Evolutionary conservation across 2,888 invertebrate species (phyloP), one percentile per base, ranked within the genome.

Genomic region (Ectemnius cavifrons): DNA sequence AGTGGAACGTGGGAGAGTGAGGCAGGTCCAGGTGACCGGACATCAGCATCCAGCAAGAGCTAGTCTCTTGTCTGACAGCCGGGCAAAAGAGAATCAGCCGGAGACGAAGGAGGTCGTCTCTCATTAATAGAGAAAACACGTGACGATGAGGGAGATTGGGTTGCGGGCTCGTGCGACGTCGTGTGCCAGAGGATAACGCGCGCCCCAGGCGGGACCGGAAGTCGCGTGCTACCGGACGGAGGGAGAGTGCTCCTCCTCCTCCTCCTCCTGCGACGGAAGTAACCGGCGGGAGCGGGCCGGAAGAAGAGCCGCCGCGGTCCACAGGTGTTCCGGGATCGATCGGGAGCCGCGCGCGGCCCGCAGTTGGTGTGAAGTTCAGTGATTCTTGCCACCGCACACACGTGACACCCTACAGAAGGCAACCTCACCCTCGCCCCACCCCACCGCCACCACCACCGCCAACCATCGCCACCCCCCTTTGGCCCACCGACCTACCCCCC

Each of bases 251-350:
- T 6, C 37, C 37, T 8, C 37, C 8, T 37, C 8, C 37, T 37
- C 37, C 37, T 37, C 0, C 37, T 37, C 16, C 52, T 52, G 16
- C 52, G 52, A 52, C 27, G 57, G 56, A n/a, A 58, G 52, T 14
- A 52, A 5, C 52, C 14, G 16, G 52, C 63, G 63, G 61, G 37
- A 37, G 37, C 59, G 59, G 46, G 63, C 71, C 47, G 67, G 71
- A 63, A 71, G 66, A 71, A 52, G 61, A 68, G 65, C 68, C 65
- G 59, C 71, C 16, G 58, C 71, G 70, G 70, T 67, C 72, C 49
- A 75, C 68, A 75, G 73, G 78, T 75, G 77, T 78, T 79, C 61
- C n/a, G 52, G 58, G 63, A 73, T 76, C 77, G 74, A 73, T 74
- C 52, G 52, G 57, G 28, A 27, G 63, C 45, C 23, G 49, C 66